Evolutionary conservation across 1,140 invertebrate genomes (phyloP).

Genomic region (Drosophila lowei): DNA sequence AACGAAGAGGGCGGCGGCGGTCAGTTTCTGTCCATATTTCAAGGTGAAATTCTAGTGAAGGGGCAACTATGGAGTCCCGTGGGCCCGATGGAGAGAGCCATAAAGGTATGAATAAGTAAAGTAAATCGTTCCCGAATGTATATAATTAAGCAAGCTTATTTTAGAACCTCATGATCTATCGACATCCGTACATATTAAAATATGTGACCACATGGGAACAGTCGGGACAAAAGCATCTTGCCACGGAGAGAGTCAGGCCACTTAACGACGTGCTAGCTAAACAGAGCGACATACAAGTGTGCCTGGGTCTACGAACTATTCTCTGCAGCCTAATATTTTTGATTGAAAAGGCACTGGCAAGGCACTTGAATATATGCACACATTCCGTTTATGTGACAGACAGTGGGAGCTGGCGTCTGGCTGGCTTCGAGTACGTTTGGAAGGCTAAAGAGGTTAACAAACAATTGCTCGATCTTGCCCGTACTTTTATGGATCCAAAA

Average conservation of each 20-base stretch:
- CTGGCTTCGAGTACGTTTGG: constrained; percentile 91
- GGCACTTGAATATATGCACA: constrained; percentile 92
- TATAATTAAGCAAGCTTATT: background rate
- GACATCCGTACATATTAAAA: constrained; percentile 91
- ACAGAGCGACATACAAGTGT: constrained; percentile 89
- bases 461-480: constrained; percentile 88
- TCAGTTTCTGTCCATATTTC: constrained; percentile 88
- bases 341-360: constrained; percentile 89
- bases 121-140: background rate
- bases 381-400: constrained; percentile 91
- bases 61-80: constrained; percentile 86
- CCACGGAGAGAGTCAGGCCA: constrained; percentile 90
- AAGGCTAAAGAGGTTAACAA: constrained; percentile 87
- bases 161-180: constrained; percentile 91
- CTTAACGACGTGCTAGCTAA: constrained; percentile 86
- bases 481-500: constrained; percentile 84
- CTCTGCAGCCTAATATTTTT: constrained; percentile 90
- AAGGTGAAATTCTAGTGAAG: constrained; percentile 86
- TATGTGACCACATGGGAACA: constrained; percentile 92
- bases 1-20: constrained; percentile 85
- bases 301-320: constrained; percentile 90
- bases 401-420: constrained; percentile 92
- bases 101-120: constrained; percentile 86
- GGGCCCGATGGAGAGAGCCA: constrained; percentile 88
- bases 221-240: constrained; percentile 88